Percentiles rank a stretch among this genome's conserved stretches.
Evolutionary conservation across 2,113 vertebrate genomes (phyloP).

Genomic region (Mustela lutreola): DNA sequence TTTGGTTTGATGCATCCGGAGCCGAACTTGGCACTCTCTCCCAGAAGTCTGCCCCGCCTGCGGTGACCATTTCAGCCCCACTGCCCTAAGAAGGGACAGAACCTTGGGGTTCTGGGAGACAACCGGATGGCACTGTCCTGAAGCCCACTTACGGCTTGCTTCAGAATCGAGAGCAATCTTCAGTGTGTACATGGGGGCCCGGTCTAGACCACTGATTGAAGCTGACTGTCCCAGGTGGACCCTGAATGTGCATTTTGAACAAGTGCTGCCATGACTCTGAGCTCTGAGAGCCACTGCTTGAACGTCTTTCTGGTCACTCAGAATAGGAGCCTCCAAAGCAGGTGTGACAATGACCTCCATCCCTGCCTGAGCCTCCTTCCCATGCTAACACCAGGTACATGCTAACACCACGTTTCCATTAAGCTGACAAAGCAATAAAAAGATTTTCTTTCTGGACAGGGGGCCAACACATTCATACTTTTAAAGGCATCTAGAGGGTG

Average conservation of each 20-base stretch:
- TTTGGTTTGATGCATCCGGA: not conserved
- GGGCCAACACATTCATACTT: not conserved
- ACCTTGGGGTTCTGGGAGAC: not conserved
- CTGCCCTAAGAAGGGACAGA: not conserved
- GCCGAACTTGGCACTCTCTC: not conserved
- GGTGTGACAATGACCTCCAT: not conserved
- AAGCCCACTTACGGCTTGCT: fast-evolving
- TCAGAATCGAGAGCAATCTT: not conserved
- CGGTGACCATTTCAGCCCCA: not conserved
- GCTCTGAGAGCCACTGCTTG: not conserved
- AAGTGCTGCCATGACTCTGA: fast-evolving
- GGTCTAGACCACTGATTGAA: not conserved
- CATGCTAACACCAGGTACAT: not conserved
- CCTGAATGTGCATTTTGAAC: not conserved
- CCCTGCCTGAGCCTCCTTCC: not conserved
- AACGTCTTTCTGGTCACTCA: not conserved
- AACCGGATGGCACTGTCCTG: not conserved
- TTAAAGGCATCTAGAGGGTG: not conserved
- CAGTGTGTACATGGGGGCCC: fast-evolving
- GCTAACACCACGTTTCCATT: not conserved
- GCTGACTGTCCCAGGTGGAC: not conserved
- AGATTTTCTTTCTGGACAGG: not conserved
- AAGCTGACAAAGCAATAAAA: not conserved
- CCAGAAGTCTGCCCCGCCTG: not conserved
- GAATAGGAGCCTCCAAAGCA: not conserved